Base-by-base conservation (phyloP, 2,797 vertebrate species). In the Myripristis jacobus region DNA sequence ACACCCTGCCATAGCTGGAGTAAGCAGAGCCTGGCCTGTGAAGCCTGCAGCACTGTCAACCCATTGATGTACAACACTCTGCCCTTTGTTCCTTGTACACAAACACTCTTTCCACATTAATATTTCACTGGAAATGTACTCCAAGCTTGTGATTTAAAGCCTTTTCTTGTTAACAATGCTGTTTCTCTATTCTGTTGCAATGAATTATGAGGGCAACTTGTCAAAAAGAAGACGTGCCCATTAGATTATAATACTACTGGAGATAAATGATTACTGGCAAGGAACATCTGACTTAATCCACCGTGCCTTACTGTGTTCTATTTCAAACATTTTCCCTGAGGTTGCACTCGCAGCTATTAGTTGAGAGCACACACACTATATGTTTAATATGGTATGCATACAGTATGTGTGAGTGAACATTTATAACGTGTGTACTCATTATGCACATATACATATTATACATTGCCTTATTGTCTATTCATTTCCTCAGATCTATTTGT, bases 21-120 rank as follows among this genome's bases (percentile, higher is more conserved):
- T 91, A 92, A 92, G 90, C 89, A 91, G 88, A 86, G 89, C 83
- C 81, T 43, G 52, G 81, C 62, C 75, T 83, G 79, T 74, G 81
- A 66, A 89, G 84, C 88, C 88, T 72, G 83, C 88, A 92, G 89
- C 91, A 83, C 88, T 88, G 88, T 92, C 90, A 91, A 86, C 78
- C 88, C 85, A 88, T 85, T 93, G 92, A 93, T 93, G 92, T 93
- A 92, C 91, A 92, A 93, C 94, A 93, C 88, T 88, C 89, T 90
- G 89, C 83, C 92, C 90, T 93, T 91, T 94, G 93, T 94, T 93
- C 90, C 81, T 86, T 75, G 91, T 89, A 93, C 92, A 94, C 92
- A 93, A 95, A 94, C 93, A 93, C 90, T 91, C 87, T 93, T 93
- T 92, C 88, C 86, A 91, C 92, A 94, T 95, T 84, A 95, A 95